phyloP scores from a whole-genome alignment of 2,797 vertebrate species.

The Natrix natrix region DNA sequence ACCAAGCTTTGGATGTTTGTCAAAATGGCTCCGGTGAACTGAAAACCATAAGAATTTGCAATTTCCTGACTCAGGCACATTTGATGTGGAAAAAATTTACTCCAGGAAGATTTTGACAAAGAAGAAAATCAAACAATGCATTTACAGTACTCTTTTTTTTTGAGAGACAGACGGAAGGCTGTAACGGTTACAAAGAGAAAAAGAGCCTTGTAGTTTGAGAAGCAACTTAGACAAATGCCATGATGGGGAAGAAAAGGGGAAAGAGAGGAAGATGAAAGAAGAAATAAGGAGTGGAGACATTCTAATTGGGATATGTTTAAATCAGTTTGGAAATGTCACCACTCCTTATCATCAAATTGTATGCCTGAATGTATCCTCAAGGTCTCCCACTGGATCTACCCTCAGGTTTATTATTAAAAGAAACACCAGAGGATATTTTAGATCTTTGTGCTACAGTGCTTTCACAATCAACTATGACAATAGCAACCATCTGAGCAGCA shows the following conservation, averaged over 20 bases:
- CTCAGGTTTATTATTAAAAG: neutral
- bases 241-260: neutral
- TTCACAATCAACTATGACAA: neutral
- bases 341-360: neutral
- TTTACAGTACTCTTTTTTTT: neutral
- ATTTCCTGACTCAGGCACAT: neutral
- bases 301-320: neutral
- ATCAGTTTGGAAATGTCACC: neutral
- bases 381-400: neutral
- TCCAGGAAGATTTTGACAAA: neutral
- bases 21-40: neutral
- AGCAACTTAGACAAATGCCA: neutral
- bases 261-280: neutral
- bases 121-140: neutral
- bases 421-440: neutral
- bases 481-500: neutral
- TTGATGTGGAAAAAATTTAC: neutral
- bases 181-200: neutral
- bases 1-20: neutral
- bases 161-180: neutral
- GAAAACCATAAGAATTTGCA: neutral
- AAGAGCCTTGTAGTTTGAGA: neutral
- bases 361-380: neutral
- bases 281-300: neutral
- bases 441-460: neutral